Base-by-base conservation (phyloP, 2,113 vertebrate genomes). In the Planiliza haematocheilus region DNA sequence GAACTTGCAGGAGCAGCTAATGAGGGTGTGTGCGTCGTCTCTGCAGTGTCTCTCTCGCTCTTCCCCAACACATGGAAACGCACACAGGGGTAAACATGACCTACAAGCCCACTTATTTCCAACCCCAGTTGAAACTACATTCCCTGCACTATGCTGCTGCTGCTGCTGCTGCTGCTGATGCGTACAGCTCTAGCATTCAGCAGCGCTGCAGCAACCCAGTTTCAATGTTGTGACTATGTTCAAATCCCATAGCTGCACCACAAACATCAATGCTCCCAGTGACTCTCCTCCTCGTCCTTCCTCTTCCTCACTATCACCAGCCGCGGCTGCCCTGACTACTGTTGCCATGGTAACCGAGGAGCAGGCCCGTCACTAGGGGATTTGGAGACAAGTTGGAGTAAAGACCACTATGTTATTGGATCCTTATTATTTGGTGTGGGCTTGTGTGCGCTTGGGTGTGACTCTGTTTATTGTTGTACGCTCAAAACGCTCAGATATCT, bases 91-190 rank as follows among this genome's bases (percentile, higher is more conserved):
- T 77, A 82, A 84, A 88, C 75, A 83, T 87, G 90, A 89, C 86
- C 89, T 91, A 89, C 86, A 89, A 90, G 83, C 87, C 82, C 79
- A 91, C 80, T 91, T 92, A 84, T 80, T 89, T 83, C 49, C 83
- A 74, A 59, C 59, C 74, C 80, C 71, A 70, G 64, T 50, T 75
- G 65, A 77, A 79, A 57, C 79, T 77, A 56, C 77, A 42, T 42
- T 77, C 77, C 77, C 77, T 68, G 70, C 67, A 11, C 77, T 63
- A 76, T 8, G 48, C 57, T 56, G 50, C 63, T 49, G 62, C 56
- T 37, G 37, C 24, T n/a, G 43, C 43, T 4, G 50, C 43, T 37
- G 37, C 24, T n/a, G 43, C 43, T 4, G 50, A 37, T 37, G 56
- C 18, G 21, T 52, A 63, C 53, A 46, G n/a, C 79, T 57, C 64